Percentiles rank a stretch among this genome's conserved stretches.
These are phyloP conservation scores for Synchiropus splendidus DNA, from an alignment of 2,113 vertebrate genomes.

Conservation along the genomic window DNA sequence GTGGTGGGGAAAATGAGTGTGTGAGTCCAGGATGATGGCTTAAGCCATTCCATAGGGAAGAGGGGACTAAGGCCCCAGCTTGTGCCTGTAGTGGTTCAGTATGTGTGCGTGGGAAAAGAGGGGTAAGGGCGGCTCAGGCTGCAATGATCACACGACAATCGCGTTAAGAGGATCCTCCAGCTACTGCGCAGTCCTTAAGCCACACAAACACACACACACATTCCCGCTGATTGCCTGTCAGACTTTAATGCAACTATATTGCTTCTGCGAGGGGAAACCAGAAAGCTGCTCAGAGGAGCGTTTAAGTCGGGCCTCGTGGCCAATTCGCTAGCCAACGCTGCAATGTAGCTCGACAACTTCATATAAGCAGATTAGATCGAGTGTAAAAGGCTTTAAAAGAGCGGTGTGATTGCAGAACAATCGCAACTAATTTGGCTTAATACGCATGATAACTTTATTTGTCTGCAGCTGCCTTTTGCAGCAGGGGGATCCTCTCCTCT, in stretches of 20 bases:
- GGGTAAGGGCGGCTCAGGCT: slow-evolving; percentile 6
- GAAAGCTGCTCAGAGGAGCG: slow-evolving; percentile 28
- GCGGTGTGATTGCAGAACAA: neutral
- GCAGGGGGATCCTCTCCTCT: slow-evolving; percentile 4
- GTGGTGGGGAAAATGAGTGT: neutral
- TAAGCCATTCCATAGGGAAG: slow-evolving; percentile 17
- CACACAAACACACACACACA: slow-evolving; percentile 20
- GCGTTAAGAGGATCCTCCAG: slow-evolving; percentile 41
- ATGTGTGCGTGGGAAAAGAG: slow-evolving; percentile 7
- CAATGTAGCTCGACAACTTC: slow-evolving; percentile 18
- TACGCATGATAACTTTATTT: too few species aligned
- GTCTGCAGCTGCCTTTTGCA: too few species aligned
- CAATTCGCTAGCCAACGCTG: slow-evolving; percentile 20
- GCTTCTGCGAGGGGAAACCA: slow-evolving; percentile 39
- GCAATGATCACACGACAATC: slow-evolving; percentile 53
- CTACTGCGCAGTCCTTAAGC: slow-evolving; percentile 35
- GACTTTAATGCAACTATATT: slow-evolving; percentile 42
- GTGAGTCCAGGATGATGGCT: slow-evolving; percentile 9
- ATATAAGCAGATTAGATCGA: slow-evolving; percentile 17
- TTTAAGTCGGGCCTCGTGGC: slow-evolving; percentile 23
- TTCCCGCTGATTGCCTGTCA: slow-evolving; percentile 33
- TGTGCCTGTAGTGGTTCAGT: slow-evolving; percentile 15
- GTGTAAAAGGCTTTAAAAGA: slow-evolving; percentile 13
- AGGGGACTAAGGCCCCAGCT: slow-evolving; percentile 6
- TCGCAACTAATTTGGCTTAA: neutral